Percentiles rank a stretch among this genome's conserved stretches.
These are phyloP conservation scores for Muscina levida DNA, from an alignment of 2,888 invertebrate species.

Conservation along the genomic window DNA sequence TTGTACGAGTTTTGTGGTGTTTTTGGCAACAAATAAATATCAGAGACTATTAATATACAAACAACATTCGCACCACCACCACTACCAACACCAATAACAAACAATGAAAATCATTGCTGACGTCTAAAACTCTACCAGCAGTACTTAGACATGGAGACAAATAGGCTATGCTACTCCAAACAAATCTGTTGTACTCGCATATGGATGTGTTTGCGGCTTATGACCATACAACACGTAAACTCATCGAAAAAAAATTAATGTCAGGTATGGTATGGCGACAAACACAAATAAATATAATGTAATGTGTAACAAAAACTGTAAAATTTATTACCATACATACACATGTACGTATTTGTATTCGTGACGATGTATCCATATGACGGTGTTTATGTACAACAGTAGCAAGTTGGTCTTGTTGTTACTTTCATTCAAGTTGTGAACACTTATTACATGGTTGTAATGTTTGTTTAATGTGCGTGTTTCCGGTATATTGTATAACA, in stretches of 20 bases:
- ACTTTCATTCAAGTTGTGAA: constrained; percentile 12
- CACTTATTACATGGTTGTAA: constrained; percentile 37
- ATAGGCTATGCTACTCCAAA: neutral
- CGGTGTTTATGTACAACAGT: too few relatives aligned
- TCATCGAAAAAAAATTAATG: constrained; percentile 46
- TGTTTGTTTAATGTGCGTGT: constrained; percentile 5
- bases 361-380: too few relatives aligned
- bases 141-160: neutral
- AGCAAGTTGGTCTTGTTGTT: constrained; percentile 18
- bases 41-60: neutral
- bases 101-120: neutral
- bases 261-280: constrained; percentile 15
- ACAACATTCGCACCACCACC: neutral
- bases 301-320: constrained; percentile 18
- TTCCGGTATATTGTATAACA: too few relatives aligned
- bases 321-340: constrained; percentile 25
- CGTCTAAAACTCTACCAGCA: neutral
- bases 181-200: neutral
- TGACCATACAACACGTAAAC: constrained; percentile 57
- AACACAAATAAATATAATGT: neutral
- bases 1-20: constrained; percentile 2
- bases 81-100: neutral
- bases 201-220: constrained; percentile 34
- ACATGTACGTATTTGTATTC: constrained; percentile 34
- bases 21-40: neutral